Evolutionary conservation across 2,888 invertebrate genomes (phyloP).

Genomic region (Chydorus sphaericus): DNA sequence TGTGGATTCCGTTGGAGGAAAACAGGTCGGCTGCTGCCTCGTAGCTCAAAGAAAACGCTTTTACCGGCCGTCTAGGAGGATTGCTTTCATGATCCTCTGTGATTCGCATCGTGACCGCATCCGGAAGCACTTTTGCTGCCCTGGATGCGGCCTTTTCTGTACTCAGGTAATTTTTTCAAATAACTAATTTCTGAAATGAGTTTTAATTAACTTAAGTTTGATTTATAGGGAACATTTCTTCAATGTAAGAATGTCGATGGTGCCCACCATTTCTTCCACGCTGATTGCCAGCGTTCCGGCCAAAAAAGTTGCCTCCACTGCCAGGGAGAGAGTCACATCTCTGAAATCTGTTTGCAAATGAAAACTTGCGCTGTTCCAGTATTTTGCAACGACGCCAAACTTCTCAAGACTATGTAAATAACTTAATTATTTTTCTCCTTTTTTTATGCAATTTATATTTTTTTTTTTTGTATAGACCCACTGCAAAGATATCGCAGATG

Average conservation of each 20-base stretch:
- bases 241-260: constrained; percentile 43
- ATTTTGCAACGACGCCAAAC: constrained; percentile 27
- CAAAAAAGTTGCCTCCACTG: constrained; percentile 55
- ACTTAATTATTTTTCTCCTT: background rate
- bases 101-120: constrained; percentile 59
- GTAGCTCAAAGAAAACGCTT: constrained; percentile 32
- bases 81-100: constrained; percentile 68
- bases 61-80: constrained; percentile 31
- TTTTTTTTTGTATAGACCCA: constrained; percentile 28
- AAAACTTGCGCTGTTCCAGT: constrained; percentile 45
- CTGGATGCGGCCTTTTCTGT: constrained; percentile 77
- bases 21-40: constrained; percentile 67
- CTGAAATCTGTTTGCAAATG: constrained; percentile 45
- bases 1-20: constrained; percentile 55
- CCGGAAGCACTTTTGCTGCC: constrained; percentile 70
- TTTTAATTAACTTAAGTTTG: background rate
- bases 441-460: background rate
- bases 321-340: constrained; percentile 40
- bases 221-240: constrained; percentile 57
- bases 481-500: constrained; percentile 36
- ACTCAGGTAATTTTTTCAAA: constrained; percentile 51
- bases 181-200: constrained; percentile 15
- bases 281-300: constrained; percentile 51
- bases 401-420: constrained; percentile 25
- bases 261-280: constrained; percentile 65